Conservation (phyloP, 2,113 vertebrate species). For the Menura novaehollandiae region DNA sequence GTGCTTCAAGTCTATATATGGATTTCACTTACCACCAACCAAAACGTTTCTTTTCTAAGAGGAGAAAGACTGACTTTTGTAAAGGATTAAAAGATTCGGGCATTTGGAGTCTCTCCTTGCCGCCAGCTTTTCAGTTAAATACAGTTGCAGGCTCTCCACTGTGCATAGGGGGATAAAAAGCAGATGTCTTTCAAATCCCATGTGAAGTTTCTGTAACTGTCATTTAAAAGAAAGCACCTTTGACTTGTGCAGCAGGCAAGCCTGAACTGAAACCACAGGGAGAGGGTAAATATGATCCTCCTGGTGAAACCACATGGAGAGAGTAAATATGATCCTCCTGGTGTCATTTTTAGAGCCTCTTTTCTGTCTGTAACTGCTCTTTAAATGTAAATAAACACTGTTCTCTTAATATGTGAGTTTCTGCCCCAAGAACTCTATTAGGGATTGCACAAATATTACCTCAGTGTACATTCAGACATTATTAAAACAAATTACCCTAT, state of each 20-base stretch:
- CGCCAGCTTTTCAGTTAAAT: constrained; percentile 1
- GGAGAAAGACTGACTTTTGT: background rate
- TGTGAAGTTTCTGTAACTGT: background rate
- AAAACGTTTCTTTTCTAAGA: background rate
- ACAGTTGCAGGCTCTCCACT: background rate
- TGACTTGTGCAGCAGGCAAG: background rate
- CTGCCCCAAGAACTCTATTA: constrained; percentile 32
- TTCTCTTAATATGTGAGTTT: constrained; percentile 50
- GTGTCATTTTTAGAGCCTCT: constrained; percentile 14
- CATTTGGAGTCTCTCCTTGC: background rate
- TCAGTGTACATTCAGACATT: constrained; percentile 69
- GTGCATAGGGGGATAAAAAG: background rate
- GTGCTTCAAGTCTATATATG: background rate
- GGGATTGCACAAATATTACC: constrained; percentile 61
- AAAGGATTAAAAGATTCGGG: background rate
- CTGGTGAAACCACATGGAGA: background rate
- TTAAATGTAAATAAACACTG: constrained; percentile 56
- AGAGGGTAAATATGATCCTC: background rate
- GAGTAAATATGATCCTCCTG: background rate
- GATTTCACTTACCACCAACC: background rate
- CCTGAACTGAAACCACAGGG: constrained; percentile 13
- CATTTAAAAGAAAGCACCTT: constrained; percentile 13
- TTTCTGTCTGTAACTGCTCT: constrained; percentile 40
- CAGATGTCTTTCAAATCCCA: constrained; percentile 6
- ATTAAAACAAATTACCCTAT: constrained; percentile 75